Evolutionary conservation across 2,797 vertebrate species (phyloP), one percentile per base, ranked within the genome.

Genomic region (Vireo griseus): DNA sequence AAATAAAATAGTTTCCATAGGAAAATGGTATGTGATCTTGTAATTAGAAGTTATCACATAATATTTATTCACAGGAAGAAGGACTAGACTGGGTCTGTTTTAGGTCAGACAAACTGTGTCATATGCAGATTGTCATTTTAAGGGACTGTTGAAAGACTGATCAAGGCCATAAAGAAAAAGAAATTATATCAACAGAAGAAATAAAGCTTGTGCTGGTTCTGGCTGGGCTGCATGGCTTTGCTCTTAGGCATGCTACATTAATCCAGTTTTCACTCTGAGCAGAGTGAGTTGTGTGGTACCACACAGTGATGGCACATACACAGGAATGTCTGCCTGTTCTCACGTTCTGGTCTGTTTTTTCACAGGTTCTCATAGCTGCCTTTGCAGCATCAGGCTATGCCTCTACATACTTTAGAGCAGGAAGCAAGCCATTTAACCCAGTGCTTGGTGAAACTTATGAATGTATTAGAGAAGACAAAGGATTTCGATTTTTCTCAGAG

Each of bases 391-490:
- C 99, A 94, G 99, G 99, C 97, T 99, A 99, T 95, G 99, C 99
- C 82, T 99, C 99, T 96, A 99, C 99, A 3, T 99, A 99, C 96
- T 99, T 99, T 89, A 98, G 99, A 98, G 99, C 99, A 95, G 99
- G 99, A 98, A 99, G 99, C 97, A 99, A 99, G 98, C 99, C 99
- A 97, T 99, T 99, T 98, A 99, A 99, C 97, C 99, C 99, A 47
- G 96, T 99, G 76, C 99, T 99, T 16, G 99, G 99, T 96, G 99
- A 99, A 98, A 99, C 99, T 10, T 99, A 99, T 4, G 99, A 99
- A 98, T 99, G 99, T 98, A 99, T 99, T 95, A 98, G 99, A 93
- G 99, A 99, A 98, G 99, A 99, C 97, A 99, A 99, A 97, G 99
- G 99, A 96, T 99, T 99, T 97, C 98, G 99, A 96, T 99, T 99